Evolutionary conservation across 2,797 vertebrate genomes (phyloP), one percentile per base, ranked within the genome.

Genomic region (Syncerus caffer): DNA sequence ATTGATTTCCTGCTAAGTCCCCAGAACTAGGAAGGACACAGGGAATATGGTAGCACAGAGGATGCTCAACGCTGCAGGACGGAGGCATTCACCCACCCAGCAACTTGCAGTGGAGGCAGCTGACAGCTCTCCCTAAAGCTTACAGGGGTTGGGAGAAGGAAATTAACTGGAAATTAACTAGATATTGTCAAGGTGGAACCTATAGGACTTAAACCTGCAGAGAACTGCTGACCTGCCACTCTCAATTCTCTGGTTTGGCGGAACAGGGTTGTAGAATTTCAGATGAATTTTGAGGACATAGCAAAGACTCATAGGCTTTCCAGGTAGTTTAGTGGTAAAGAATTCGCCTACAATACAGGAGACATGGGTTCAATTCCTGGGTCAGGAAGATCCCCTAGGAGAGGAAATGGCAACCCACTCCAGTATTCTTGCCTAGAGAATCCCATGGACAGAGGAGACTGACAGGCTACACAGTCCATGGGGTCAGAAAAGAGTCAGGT

Each of bases 1-100:
- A 42, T 31, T 87, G 50, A 31, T 89, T 60, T 42, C 60, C 87
- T 86, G 79, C 94, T 76, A 47, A 88, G 50, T 64, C 9, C 47
- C 50, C 2, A 2, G 60, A 45, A 45, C 27, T 34, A 50, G 62
- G 51, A 25, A 21, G 60, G 53, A 45, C 42, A 10, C 16, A 0
- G 4, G 5, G 45, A 58, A 16, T 25, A 1, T 6, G 34, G 23
- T 2, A 47, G 25, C 12, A 2, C 4, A 16, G 19, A 12, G 2
- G n/a, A 19, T 38, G 23, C n/a, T 45, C 62, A 58, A 34, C 58
- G 12, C 13, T 34, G 13, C 6, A 16, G 50, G 60, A 74, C 2
- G 2, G 82, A 92, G 42, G 53, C 16, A 16, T 74, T 42, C n/a
- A 9, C 13, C 16, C 9, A 31, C 55, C 58, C 45, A 38, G 80